Base-by-base conservation (phyloP, 2,797 vertebrate species). In the Danio jaintianensis region DNA sequence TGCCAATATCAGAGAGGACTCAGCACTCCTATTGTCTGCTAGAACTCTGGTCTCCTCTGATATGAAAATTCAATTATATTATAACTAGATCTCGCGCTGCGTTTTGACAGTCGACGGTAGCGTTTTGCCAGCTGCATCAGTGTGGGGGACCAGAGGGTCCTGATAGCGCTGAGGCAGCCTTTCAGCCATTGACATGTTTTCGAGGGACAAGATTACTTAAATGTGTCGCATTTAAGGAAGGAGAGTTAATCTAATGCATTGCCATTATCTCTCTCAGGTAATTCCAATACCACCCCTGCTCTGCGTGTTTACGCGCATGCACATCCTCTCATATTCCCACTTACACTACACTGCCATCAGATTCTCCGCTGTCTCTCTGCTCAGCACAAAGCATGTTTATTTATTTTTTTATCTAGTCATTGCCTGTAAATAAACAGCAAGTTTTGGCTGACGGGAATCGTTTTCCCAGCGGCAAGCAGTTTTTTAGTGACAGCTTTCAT, bases 51-150 rank as follows among this genome's bases (percentile, higher is more conserved):
- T 95, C 96, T 86, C 92, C 96, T 98, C 97, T 98, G 98, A 99
- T 99, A 99, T 99, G 98, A 99, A 99, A 99, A 99, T 99, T 99
- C 98, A 99, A 99, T 99, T 99, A 99, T 99, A 99, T 98, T 98
- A 97, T 96, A 97, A 97, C 94, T 95, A 97, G 97, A 96, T 95
- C 93, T 97, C 95, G 95, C 95, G 95, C 96, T 96, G 95, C 96
- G 96, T 97, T 97, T 96, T 98, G 97, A 98, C 97, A 98, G 97
- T 96, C 94, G 93, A 95, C 95, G 95, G 93, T 90, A 95, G 96
- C 94, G 95, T 88, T 88, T 93, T 94, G 95, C 96, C 95, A 96
- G 95, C 95, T 95, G 95, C 93, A 95, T 94, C 96, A 95, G 93
- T 89, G 92, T 90, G 94, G 93, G 94, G 95, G 93, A 94, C 95